Conservation (phyloP, 2,888 invertebrate species). For the Pristionchus exspectatus region DNA sequence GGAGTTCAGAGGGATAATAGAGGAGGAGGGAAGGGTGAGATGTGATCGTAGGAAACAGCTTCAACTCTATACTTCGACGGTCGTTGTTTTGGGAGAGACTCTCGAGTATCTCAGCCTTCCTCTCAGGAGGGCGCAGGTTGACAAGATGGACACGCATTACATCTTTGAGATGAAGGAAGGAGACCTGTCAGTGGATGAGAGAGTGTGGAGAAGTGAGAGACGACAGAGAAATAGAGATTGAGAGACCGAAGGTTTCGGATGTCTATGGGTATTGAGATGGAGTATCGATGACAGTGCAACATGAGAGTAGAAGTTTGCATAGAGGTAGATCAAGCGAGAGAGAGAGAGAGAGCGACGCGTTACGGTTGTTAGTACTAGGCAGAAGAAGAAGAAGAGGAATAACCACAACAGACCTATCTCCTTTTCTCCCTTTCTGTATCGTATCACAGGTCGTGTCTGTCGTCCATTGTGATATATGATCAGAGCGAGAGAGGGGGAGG, state of each 20-base stretch:
- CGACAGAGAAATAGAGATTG: constrained; percentile 6
- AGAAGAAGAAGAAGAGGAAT: background rate
- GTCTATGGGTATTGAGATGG: constrained; percentile 42
- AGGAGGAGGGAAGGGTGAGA: background rate
- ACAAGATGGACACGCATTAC: constrained; percentile 50
- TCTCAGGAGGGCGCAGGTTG: constrained; percentile 38
- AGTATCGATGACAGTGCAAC: constrained; percentile 34
- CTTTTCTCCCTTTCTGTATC: constrained; percentile 33
- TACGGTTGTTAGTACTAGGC: constrained; percentile 15
- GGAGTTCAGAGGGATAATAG: constrained; percentile 7
- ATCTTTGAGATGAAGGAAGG: constrained; percentile 40
- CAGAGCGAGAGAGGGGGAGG: constrained; percentile 21
- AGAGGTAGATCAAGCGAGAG: constrained; percentile 31
- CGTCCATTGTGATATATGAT: constrained; percentile 47
- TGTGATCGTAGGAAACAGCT: constrained; percentile 24
- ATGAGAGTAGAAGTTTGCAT: constrained; percentile 48
- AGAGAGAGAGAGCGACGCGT: constrained; percentile 19
- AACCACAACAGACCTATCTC: constrained; percentile 42
- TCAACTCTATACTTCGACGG: background rate
- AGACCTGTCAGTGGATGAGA: constrained; percentile 28
- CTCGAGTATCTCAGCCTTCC: background rate
- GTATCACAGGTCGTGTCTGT: constrained; percentile 49
- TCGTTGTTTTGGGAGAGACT: constrained; percentile 14
- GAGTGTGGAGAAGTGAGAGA: background rate
- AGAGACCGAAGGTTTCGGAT: constrained; percentile 36